Evolutionary conservation across 2,888 invertebrate species (phyloP), one percentile per base, ranked within the genome.

Genomic region (Drosophila ezoana): DNA sequence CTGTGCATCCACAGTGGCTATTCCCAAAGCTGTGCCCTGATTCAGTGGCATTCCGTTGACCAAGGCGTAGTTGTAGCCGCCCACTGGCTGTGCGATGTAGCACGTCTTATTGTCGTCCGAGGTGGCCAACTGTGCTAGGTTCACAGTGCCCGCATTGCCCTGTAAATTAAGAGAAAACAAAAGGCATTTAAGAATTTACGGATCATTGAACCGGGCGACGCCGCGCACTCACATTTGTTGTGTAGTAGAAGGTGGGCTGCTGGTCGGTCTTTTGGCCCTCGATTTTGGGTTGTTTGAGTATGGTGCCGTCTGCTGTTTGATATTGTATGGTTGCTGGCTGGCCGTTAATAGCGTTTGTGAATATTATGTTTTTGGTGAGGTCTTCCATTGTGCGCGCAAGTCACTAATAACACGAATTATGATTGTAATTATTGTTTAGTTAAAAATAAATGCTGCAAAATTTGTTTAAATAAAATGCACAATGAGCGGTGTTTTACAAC

Each of bases 41-140:
- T 91, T 91, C 66, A 97, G 93, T 85, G 96, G 96, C 96, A 97
- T 97, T 91, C 97, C 97, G 92, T 97, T 97, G 51, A 96, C 95
- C 79, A 97, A 93, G 3, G 97, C 96, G 93, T 97, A 97, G 90
- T 97, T 97, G 58, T 92, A 92, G 49, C 95, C 95, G 53, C 95
- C 94, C 84, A 95, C 95, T 5, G 95, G 95, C 86, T 95, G 95
- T 23, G 95, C 95, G 79, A 95, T 95, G 89, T 95, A 96, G 90
- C 95, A 95, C 45, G 94, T 95, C 90, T 95, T 95, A 86, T 95
- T 95, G 81, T 94, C 94, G 79, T 95, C 95, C 45, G 92, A 86
- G 38, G 92, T 90, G 18, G 92, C 90, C 58, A 95, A 90, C 90
- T 95, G 95, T 1, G 95, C 95, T 91, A 95, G 94, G 90, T 95